A percentile compares a stretch with the other conserved stretches of the same genome.
Evolutionary conservation across 2,888 invertebrate species (phyloP).

Genomic region (Amblyteles armatorius): DNA sequence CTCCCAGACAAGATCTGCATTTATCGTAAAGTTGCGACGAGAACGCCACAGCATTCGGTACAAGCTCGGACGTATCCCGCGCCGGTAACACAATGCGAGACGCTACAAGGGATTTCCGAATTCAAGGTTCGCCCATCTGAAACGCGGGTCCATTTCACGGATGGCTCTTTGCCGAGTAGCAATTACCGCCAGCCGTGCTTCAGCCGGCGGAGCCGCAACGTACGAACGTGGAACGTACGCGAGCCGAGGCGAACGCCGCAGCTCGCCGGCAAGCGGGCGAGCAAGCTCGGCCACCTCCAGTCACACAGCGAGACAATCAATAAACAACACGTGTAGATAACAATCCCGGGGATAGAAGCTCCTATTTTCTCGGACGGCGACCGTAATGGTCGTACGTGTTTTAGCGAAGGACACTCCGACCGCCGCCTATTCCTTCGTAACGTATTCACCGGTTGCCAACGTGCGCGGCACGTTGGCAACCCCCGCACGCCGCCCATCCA

Average conservation of each 20-base stretch:
- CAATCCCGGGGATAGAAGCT: constrained; percentile 81
- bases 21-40: not conserved
- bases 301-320: constrained; percentile 83
- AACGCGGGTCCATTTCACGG: constrained; percentile 72
- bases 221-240: constrained; percentile 50
- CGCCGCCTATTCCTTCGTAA: constrained; percentile 69
- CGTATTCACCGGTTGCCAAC: constrained; percentile 68
- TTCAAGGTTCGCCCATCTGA: constrained; percentile 63
- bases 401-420: constrained; percentile 70
- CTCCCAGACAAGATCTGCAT: constrained; percentile 21
- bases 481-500: constrained; percentile 44
- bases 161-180: constrained; percentile 74
- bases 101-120: constrained; percentile 58
- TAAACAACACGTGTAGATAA: constrained; percentile 84
- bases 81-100: constrained; percentile 27
- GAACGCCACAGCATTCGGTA: not conserved
- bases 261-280: constrained; percentile 40
- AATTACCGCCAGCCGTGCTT: constrained; percentile 81
- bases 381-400: constrained; percentile 83
- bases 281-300: constrained; percentile 72
- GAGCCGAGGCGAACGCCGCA: constrained; percentile 31
- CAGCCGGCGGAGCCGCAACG: constrained; percentile 71
- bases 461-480: constrained; percentile 62
- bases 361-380: constrained; percentile 81
- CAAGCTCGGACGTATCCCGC: constrained; percentile 18